phyloP scores from a whole-genome alignment of 2,797 vertebrate genomes.

The Microhierax caerulescens region DNA sequence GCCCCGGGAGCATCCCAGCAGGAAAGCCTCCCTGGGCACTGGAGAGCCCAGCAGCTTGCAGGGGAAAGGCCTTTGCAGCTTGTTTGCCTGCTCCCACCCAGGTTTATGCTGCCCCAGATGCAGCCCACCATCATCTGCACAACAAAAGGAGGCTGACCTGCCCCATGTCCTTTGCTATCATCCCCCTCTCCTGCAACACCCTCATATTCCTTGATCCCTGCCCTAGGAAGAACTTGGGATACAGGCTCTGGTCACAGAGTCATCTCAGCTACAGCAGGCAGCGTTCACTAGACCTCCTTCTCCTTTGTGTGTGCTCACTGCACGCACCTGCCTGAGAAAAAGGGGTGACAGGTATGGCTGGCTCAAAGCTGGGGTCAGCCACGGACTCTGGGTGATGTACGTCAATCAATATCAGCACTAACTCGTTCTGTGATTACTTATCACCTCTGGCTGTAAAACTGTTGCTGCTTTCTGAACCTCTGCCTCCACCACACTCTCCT shows the following conservation, averaged over 20 bases:
- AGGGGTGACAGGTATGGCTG: not conserved
- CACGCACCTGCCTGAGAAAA: not conserved
- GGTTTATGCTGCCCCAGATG: not conserved
- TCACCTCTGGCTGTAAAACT: not conserved
- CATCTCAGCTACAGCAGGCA: not conserved
- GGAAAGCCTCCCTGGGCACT: not conserved
- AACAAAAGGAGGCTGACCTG: not conserved
- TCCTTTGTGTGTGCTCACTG: too few relatives aligned
- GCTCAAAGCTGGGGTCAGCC: not conserved
- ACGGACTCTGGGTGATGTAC: not conserved
- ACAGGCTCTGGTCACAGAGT: not conserved
- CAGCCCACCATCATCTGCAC: not conserved
- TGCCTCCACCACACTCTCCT: fast-evolving
- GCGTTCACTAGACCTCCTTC: not conserved
- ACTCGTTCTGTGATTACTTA: not conserved
- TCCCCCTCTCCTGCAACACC: not conserved
- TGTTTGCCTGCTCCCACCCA: fast-evolving
- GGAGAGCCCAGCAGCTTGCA: not conserved
- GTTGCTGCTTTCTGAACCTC: not conserved
- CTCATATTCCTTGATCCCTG: not conserved
- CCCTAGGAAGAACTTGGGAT: not conserved
- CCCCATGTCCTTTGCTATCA: not conserved
- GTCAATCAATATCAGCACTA: too few relatives aligned
- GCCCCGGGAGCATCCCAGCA: not conserved
- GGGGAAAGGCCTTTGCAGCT: not conserved